phyloP scores from a whole-genome alignment of 2,113 vertebrate species.

The Sinocyclocheilus anshuiensis region DNA sequence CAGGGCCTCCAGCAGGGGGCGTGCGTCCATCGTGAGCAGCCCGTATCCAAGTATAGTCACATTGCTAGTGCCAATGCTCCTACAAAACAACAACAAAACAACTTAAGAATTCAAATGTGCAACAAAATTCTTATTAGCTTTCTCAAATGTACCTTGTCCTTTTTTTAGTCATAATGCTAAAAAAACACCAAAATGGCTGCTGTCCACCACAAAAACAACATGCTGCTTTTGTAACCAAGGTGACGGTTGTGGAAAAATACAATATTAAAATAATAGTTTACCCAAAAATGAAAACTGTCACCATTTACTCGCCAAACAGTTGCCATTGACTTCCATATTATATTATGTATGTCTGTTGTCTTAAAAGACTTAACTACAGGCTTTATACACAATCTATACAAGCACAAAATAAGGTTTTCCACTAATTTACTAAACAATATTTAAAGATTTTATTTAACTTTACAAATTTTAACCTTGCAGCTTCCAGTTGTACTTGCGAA shows the following conservation, averaged over 20 bases:
- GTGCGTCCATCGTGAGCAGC: slow-evolving; percentile 85
- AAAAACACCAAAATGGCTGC: not conserved
- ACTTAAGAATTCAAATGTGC: not conserved
- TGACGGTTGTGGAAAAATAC: not conserved
- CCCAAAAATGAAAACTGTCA: too few species aligned
- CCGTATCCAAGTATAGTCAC: slow-evolving; percentile 92
- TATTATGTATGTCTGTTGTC: too few species aligned
- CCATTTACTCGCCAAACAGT: too few species aligned
- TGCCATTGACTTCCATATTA: too few species aligned
- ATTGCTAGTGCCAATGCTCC: slow-evolving; percentile 85
- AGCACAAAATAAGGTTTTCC: too few species aligned
- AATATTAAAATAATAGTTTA: not conserved
- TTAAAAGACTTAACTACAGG: too few species aligned
- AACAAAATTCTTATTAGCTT: too few species aligned
- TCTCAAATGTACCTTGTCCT: not conserved
- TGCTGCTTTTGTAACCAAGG: not conserved
- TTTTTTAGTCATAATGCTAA: not conserved
- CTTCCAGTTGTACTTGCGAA: too few species aligned
- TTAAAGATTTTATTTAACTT: too few species aligned
- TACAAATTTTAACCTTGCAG: too few species aligned
- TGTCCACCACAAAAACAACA: not conserved
- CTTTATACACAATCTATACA: too few species aligned
- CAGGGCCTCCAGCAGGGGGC: slow-evolving; percentile 80
- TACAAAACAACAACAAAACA: slow-evolving; percentile 59
- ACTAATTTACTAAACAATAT: too few species aligned